Conservation (phyloP, 2,888 invertebrate species). For the Rhagonycha fulva region DNA sequence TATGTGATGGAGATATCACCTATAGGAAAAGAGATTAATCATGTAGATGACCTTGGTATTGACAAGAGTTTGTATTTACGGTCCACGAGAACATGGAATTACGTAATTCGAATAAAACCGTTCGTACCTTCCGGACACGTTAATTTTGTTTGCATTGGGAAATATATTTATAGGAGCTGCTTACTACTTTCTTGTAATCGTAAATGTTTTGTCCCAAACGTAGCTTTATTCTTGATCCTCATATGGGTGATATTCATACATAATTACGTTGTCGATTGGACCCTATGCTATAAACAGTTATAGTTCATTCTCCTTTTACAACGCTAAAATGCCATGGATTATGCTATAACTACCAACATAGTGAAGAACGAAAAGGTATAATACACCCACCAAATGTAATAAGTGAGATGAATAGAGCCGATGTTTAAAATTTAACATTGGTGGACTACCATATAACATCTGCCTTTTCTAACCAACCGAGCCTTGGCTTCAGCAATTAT, state of each 20-base stretch:
- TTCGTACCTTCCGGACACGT: conserved; percentile 8
- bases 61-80: background rate
- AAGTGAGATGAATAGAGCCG: conserved; percentile 27
- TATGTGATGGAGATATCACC: background rate
- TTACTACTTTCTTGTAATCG: background rate
- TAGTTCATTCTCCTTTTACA: conserved; percentile 48
- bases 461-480: conserved; percentile 55
- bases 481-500: conserved; percentile 50
- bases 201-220: background rate
- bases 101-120: background rate
- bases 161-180: background rate
- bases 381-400: conserved; percentile 19
- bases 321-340: conserved; percentile 35
- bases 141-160: conserved; percentile 18
- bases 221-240: background rate
- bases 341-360: conserved; percentile 25
- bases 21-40: background rate
- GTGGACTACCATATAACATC: conserved; percentile 47
- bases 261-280: conserved; percentile 42
- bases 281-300: conserved; percentile 47
- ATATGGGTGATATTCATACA: conserved; percentile 41
- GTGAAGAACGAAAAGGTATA: conserved; percentile 17
- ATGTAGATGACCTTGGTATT: background rate
- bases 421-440: conserved; percentile 14
- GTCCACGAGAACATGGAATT: background rate